These are phyloP conservation scores for Bufo gargarizans DNA, from an alignment of 2,113 vertebrate species.

Conservation along the genomic window DNA sequence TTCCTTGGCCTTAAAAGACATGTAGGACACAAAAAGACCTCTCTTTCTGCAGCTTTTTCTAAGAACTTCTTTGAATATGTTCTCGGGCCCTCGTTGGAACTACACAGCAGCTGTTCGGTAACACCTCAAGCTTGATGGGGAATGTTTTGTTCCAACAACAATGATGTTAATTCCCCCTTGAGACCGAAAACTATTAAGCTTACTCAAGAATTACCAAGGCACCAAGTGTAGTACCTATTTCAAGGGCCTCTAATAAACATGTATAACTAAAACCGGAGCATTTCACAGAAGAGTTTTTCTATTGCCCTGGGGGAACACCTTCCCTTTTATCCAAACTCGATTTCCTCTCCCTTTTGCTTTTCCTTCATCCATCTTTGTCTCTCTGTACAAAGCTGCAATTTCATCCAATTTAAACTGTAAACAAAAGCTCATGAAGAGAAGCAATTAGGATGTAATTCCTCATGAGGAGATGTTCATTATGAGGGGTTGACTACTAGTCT, in stretches of 20 bases:
- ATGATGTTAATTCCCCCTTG: constrained; percentile 52
- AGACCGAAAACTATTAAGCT: constrained; percentile 50
- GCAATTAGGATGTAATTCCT: constrained; percentile 57
- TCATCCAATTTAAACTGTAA: constrained; percentile 52
- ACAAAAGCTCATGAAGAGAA: constrained; percentile 53
- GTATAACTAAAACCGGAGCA: constrained; percentile 21
- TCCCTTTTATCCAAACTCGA: constrained; percentile 38
- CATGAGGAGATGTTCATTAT: constrained; percentile 39
- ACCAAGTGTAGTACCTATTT: constrained; percentile 45
- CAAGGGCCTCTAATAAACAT: constrained; percentile 53
- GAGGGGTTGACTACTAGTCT: constrained; percentile 34
- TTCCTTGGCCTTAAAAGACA: constrained; percentile 32
- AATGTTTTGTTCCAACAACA: constrained; percentile 48
- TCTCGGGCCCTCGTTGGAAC: background rate
- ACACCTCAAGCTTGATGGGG: constrained; percentile 46
- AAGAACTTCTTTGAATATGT: constrained; percentile 38
- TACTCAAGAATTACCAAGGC: constrained; percentile 44
- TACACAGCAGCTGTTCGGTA: constrained; percentile 52
- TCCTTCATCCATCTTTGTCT: constrained; percentile 24
- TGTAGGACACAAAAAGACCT: constrained; percentile 26
- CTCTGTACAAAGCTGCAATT: constrained; percentile 39
- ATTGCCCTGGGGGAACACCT: constrained; percentile 22
- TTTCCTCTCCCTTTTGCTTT: constrained; percentile 41
- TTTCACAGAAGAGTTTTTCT: constrained; percentile 43
- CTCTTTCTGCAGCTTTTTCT: constrained; percentile 23